phyloP scores from a whole-genome alignment of 1,140 invertebrate genomes.

The Drosophila albomicans region DNA sequence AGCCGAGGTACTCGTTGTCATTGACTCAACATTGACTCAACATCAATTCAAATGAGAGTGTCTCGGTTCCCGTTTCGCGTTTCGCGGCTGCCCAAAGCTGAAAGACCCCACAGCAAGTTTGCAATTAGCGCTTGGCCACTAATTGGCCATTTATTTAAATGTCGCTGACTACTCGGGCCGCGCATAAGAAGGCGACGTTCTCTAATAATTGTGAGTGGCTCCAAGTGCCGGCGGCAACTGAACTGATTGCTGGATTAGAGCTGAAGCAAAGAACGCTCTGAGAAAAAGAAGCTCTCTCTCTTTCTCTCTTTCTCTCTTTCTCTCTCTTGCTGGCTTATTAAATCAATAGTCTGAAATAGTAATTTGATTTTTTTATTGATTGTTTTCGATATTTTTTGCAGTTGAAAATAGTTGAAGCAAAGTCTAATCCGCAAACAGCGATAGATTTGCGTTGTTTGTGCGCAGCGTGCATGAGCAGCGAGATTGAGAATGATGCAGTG shows the following conservation, averaged over 20 bases:
- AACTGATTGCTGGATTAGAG: not conserved
- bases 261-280: not conserved
- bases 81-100: constrained; percentile 10
- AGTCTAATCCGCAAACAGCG: not conserved
- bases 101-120: constrained; percentile 39
- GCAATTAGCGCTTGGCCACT: constrained; percentile 62
- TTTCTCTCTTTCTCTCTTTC: not conserved
- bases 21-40: constrained; percentile 17
- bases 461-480: not conserved
- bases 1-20: constrained; percentile 27
- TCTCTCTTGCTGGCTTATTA: not conserved
- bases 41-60: constrained; percentile 34
- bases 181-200: not conserved
- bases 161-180: constrained; percentile 21
- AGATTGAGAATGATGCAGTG: constrained; percentile 34
- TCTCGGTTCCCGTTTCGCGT: constrained; percentile 16
- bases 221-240: constrained; percentile 53
- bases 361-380: constrained; percentile 1
- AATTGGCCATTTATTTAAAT: constrained; percentile 64
- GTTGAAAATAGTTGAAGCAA: not conserved
- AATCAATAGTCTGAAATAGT: not conserved
- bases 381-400: not conserved
- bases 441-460: not conserved
- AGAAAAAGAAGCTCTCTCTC: not conserved
- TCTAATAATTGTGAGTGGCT: constrained; percentile 14